phyloP scores from a whole-genome alignment of 2,113 vertebrate genomes.

The Dissostichus mawsoni region DNA sequence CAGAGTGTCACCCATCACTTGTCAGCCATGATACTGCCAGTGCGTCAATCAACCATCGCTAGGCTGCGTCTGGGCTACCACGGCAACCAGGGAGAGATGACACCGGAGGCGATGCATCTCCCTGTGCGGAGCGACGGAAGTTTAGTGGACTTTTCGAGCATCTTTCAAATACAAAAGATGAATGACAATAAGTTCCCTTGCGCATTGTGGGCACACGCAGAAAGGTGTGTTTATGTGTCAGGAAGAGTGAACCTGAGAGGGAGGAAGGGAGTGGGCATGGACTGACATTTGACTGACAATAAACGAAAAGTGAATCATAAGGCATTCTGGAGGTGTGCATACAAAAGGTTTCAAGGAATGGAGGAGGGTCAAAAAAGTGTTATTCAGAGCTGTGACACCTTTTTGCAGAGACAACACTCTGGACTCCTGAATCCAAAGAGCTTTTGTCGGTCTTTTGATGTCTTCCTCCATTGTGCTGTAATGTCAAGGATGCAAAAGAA shows the following conservation, averaged over 20 bases:
- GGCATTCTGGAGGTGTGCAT: slow-evolving; percentile 28
- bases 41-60: slow-evolving; percentile 57
- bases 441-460: slow-evolving; percentile 34
- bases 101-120: slow-evolving; percentile 30
- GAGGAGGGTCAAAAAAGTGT: slow-evolving; percentile 18
- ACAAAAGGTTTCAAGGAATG: slow-evolving; percentile 19
- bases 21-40: slow-evolving; percentile 60
- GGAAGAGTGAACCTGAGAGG: slow-evolving; percentile 7
- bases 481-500: not conserved
- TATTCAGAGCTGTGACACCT: slow-evolving; percentile 32
- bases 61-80: slow-evolving; percentile 39
- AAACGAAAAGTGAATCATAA: slow-evolving; percentile 16
- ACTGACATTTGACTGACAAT: slow-evolving; percentile 58
- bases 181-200: slow-evolving; percentile 6
- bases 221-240: slow-evolving; percentile 22
- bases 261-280: slow-evolving; percentile 18
- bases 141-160: slow-evolving; percentile 32
- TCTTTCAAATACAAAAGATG: not conserved
- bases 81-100: slow-evolving; percentile 37
- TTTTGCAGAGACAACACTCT: slow-evolving; percentile 30
- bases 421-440: not conserved
- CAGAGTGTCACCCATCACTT: slow-evolving; percentile 64
- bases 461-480: slow-evolving; percentile 41
- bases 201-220: not conserved
- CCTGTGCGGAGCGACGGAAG: slow-evolving; percentile 25